Evolutionary conservation across 2,113 vertebrate species (phyloP).

Genomic region (Merops nubicus): DNA sequence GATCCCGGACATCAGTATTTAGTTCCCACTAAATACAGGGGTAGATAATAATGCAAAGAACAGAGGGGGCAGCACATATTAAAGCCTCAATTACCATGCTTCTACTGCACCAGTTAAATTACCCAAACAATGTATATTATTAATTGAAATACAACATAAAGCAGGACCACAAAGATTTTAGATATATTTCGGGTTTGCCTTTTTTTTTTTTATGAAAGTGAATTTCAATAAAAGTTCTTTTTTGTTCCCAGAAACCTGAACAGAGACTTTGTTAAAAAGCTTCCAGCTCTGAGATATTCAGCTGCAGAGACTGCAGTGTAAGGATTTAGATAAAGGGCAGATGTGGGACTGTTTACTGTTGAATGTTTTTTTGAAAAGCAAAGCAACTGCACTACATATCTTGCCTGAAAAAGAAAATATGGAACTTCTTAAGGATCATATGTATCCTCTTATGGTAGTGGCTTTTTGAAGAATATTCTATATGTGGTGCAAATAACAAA

Average conservation of each 20-base stretch:
- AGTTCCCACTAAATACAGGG: background rate
- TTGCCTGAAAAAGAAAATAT: background rate
- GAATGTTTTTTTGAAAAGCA: background rate
- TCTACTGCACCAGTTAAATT: background rate
- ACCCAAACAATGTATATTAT: background rate
- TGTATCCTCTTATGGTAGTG: background rate
- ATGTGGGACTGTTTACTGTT: background rate
- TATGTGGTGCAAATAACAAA: background rate
- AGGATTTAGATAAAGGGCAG: constrained; percentile 13
- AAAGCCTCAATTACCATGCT: background rate
- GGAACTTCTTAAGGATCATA: background rate
- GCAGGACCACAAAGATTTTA: background rate
- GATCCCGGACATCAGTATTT: background rate
- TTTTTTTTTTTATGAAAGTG: background rate
- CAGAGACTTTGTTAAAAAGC: background rate
- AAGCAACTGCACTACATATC: background rate
- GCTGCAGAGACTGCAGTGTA: background rate
- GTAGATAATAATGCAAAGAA: background rate
- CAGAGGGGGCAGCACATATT: background rate
- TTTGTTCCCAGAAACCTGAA: background rate
- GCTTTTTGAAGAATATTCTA: background rate
- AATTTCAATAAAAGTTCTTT: background rate
- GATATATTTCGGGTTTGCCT: background rate
- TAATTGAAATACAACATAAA: background rate
- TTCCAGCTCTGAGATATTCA: background rate